Evolutionary conservation across 2,113 vertebrate species (phyloP).

Genomic region (Halcyon senegalensis): DNA sequence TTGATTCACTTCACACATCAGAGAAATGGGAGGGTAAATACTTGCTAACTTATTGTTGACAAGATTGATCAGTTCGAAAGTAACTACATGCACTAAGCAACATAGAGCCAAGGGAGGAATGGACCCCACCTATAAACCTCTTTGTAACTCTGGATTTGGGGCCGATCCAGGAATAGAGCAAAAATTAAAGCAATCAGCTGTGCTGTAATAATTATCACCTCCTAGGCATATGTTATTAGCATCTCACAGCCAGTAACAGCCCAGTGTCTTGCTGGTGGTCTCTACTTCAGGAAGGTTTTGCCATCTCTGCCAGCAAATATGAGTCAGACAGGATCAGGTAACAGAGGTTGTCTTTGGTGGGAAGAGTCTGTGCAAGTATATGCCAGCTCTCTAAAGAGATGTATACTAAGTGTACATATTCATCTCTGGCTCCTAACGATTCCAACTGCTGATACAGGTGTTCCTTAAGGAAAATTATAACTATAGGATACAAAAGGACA

Average conservation of each 20-base stretch:
- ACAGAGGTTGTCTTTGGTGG: neutral
- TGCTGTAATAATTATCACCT: neutral
- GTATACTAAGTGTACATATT: neutral
- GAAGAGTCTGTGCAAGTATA: neutral
- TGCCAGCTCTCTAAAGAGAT: neutral
- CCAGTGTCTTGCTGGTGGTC: neutral
- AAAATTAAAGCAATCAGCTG: neutral
- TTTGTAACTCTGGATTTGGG: neutral
- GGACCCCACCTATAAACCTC: neutral
- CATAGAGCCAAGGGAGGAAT: neutral
- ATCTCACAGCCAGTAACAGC: neutral
- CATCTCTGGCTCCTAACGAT: neutral
- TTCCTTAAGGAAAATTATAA: neutral
- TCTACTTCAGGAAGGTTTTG: fast-evolving
- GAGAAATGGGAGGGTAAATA: neutral
- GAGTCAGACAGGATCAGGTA: neutral
- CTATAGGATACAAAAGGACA: neutral
- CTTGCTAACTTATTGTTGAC: neutral
- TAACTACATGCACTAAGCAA: neutral
- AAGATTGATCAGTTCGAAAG: neutral
- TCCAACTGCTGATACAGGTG: neutral
- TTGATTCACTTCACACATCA: neutral
- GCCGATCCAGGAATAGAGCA: neutral
- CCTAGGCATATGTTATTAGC: neutral
- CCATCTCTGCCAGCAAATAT: neutral